A percentile compares a stretch with the other conserved stretches of the same genome.
Conservation (phyloP, 2,113 vertebrate species). For the Cryptoleucopteryx plumbea region DNA sequence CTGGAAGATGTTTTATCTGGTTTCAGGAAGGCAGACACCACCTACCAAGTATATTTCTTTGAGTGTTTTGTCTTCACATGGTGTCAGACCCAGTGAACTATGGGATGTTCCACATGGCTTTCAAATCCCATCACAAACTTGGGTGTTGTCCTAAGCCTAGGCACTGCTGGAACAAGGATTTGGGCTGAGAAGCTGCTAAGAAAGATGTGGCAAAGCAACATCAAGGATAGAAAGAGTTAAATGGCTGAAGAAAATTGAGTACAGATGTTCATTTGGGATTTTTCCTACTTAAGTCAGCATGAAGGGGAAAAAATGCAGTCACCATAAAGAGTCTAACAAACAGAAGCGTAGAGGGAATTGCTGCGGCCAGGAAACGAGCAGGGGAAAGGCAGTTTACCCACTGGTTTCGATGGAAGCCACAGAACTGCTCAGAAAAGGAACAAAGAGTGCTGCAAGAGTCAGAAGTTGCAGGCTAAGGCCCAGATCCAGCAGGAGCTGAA, state of each 20-base stretch:
- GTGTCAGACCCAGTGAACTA: neutral
- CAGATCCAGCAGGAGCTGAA: neutral
- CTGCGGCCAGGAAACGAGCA: neutral
- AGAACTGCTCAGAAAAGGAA: neutral
- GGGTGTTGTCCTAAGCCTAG: neutral
- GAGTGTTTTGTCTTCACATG: neutral
- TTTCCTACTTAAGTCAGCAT: neutral
- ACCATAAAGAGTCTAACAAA: neutral
- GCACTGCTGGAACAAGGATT: neutral
- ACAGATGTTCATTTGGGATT: neutral
- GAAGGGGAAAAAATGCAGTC: neutral
- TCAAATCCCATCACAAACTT: neutral
- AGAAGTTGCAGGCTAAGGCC: neutral
- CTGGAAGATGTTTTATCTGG: neutral
- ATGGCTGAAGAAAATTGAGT: neutral
- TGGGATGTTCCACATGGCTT: fast-evolving
- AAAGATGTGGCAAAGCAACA: neutral
- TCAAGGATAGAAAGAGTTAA: neutral
- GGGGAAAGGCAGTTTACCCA: neutral
- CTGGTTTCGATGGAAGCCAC: neutral
- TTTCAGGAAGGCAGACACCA: neutral
- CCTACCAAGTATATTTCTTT: neutral
- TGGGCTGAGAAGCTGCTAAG: neutral
- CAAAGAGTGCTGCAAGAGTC: neutral
- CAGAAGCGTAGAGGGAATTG: constrained; percentile 1